Evolutionary conservation across 2,888 invertebrate species (phyloP).

Genomic region (Drosophila anomalata): DNA sequence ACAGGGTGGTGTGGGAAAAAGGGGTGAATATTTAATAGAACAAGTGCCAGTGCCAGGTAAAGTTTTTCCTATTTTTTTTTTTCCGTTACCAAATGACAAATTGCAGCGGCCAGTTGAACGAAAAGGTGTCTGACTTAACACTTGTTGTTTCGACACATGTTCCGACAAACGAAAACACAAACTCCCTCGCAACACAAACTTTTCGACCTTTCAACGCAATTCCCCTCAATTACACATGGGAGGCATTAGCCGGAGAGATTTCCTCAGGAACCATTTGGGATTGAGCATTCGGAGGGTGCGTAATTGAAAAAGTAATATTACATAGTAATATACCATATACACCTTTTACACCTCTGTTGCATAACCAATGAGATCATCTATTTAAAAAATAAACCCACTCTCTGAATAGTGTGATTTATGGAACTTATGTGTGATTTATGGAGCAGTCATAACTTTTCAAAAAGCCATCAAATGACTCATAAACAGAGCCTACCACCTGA

Average conservation of each 20-base stretch:
- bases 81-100: conserved; percentile 66
- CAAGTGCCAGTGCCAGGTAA: conserved; percentile 43
- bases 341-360: conserved; percentile 1
- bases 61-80: conserved; percentile 19
- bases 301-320: conserved; percentile 36
- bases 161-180: not conserved
- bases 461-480: conserved; percentile 17
- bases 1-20: conserved; percentile 20
- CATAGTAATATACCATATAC: not conserved
- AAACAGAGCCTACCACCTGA: conserved; percentile 9
- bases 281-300: conserved; percentile 13
- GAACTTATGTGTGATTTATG: not conserved
- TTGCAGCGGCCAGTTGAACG: conserved; percentile 47
- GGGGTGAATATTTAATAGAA: conserved; percentile 76
- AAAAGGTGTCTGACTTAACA: conserved; percentile 61
- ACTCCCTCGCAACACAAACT: not conserved
- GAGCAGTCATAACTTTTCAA: conserved; percentile 2
- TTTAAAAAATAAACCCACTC: not conserved
- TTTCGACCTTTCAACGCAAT: conserved; percentile 69
- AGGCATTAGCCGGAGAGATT: conserved; percentile 54
- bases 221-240: conserved; percentile 64
- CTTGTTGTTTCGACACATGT: conserved; percentile 65
- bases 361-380: conserved; percentile 36
- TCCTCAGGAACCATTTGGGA: conserved; percentile 35
- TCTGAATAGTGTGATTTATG: not conserved